phyloP scores from a whole-genome alignment of 2,888 invertebrate species.

The Choreutis nemorana region DNA sequence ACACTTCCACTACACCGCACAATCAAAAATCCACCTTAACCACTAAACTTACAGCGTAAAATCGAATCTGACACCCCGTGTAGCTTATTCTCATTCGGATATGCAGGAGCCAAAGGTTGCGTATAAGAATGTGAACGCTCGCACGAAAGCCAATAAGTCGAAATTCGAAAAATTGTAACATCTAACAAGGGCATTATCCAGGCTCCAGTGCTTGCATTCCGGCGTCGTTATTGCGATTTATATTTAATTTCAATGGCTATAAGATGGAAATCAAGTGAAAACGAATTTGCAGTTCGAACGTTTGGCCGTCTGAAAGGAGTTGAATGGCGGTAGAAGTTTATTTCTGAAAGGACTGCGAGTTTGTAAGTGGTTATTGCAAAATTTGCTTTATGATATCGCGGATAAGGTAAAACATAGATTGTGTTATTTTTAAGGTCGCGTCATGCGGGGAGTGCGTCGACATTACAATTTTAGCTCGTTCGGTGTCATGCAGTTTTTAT shows the following conservation, averaged over 20 bases:
- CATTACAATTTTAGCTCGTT: slow-evolving; percentile 59
- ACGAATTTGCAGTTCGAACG: slow-evolving; percentile 18
- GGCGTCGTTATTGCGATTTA: slow-evolving; percentile 15
- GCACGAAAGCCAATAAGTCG: slow-evolving; percentile 28
- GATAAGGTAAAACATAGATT: slow-evolving; percentile 19
- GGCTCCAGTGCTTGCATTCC: slow-evolving; percentile 24
- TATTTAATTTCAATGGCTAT: slow-evolving; percentile 15
- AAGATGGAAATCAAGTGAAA: slow-evolving; percentile 16
- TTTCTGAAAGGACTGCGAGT: slow-evolving; percentile 30
- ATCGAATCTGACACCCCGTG: too few relatives aligned
- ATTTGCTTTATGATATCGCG: slow-evolving; percentile 11
- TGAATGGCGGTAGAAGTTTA: slow-evolving; percentile 38
- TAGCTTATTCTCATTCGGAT: too few relatives aligned
- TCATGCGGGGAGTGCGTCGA: slow-evolving; percentile 43
- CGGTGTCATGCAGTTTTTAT: slow-evolving; percentile 60
- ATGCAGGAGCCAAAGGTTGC: too few relatives aligned
- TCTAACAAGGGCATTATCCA: slow-evolving; percentile 43
- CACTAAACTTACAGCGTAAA: too few relatives aligned
- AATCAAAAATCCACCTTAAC: slow-evolving; percentile 15
- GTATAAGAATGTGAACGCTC: slow-evolving; percentile 34
- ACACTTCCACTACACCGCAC: slow-evolving; percentile 17
- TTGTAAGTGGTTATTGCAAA: slow-evolving; percentile 15
- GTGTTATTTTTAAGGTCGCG: slow-evolving; percentile 28
- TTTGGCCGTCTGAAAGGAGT: slow-evolving; percentile 20
- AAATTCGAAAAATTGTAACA: slow-evolving; percentile 26